Evolutionary conservation across 1,140 invertebrate genomes (phyloP), one percentile per base, ranked within the genome.

Genomic region (Bradynema listronoti): DNA sequence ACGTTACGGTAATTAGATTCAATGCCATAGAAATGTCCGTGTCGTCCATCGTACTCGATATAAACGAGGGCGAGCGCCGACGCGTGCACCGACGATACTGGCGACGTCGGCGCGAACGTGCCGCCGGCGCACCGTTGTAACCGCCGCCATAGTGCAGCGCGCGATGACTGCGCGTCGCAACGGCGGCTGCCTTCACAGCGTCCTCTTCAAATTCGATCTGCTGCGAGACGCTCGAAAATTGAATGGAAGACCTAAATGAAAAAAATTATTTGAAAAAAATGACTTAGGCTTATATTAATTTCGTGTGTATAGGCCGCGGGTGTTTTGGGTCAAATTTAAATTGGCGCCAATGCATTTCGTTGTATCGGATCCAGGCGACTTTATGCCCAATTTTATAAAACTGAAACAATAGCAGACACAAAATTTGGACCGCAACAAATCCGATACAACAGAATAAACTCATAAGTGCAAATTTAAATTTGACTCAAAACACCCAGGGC

Each of bases 161-260:
- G 42, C 5, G 29, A 22, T 54, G 52, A 11, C 25, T 32, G n/a
- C 54, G 55, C 4, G 4, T n/a, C n/a, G n/a, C n/a, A n/a, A n/a
- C n/a, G n/a, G n/a, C n/a, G n/a, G n/a, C n/a, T n/a, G n/a, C n/a
- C n/a, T n/a, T n/a, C n/a, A n/a, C n/a, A n/a, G n/a, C n/a, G n/a
- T n/a, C n/a, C n/a, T n/a, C n/a, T n/a, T n/a, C n/a, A n/a, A n/a
- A n/a, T n/a, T n/a, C 33, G 22, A 51, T 22, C 41, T 63, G 61
- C 30, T 66, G 61, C 9, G 61, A 63, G 19, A 63, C 61, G 27
- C 58, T 63, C 27, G 61, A 64, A 34, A 63, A 65, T 22, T 66
- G 46, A 16, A 61, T 63, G 25, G 61, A 57, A 25, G 46, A 61
- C 34, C 60, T 61, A 24, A 64, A 64, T 19, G 22, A 9, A 30